Percentiles rank a stretch among this genome's conserved stretches.
phyloP scores from a whole-genome alignment of 2,888 invertebrate species.

The Operophtera brumata region DNA sequence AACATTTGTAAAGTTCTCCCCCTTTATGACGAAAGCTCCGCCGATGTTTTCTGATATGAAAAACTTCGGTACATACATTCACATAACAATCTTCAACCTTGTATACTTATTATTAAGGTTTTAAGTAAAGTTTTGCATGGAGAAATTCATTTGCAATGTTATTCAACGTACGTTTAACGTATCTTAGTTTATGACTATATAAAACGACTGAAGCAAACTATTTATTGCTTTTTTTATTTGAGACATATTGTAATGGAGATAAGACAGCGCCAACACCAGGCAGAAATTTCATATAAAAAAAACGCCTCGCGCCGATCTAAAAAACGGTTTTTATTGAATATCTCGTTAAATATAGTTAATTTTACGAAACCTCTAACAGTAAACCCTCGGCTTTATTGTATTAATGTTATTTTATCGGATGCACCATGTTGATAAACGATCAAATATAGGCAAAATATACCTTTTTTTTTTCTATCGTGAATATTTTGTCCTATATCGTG shows the following conservation, averaged over 20 bases:
- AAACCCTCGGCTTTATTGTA: too few relatives aligned
- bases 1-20: slow-evolving; percentile 78
- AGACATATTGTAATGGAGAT: slow-evolving; percentile 50
- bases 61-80: slow-evolving; percentile 53
- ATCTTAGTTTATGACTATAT: slow-evolving; percentile 68
- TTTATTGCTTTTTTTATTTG: slow-evolving; percentile 60
- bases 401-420: too few relatives aligned
- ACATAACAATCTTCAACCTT: slow-evolving; percentile 41
- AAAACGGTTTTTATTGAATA: too few relatives aligned
- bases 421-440: too few relatives aligned
- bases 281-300: too few relatives aligned
- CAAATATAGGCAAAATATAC: too few relatives aligned
- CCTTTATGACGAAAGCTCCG: slow-evolving; percentile 74
- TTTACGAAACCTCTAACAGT: too few relatives aligned
- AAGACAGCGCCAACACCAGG: too few relatives aligned
- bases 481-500: too few relatives aligned
- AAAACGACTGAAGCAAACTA: slow-evolving; percentile 60
- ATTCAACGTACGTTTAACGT: slow-evolving; percentile 67
- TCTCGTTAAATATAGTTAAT: too few relatives aligned
- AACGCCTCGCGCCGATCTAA: too few relatives aligned
- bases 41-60: slow-evolving; percentile 76
- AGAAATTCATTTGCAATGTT: slow-evolving; percentile 68
- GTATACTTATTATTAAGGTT: slow-evolving; percentile 32
- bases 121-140: slow-evolving; percentile 27
- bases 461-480: too few relatives aligned